A percentile compares a stretch with the other conserved stretches of the same genome.
These are phyloP conservation scores for Parasteatoda tepidariorum DNA, from an alignment of 1,140 invertebrate species.

Conservation along the genomic window DNA sequence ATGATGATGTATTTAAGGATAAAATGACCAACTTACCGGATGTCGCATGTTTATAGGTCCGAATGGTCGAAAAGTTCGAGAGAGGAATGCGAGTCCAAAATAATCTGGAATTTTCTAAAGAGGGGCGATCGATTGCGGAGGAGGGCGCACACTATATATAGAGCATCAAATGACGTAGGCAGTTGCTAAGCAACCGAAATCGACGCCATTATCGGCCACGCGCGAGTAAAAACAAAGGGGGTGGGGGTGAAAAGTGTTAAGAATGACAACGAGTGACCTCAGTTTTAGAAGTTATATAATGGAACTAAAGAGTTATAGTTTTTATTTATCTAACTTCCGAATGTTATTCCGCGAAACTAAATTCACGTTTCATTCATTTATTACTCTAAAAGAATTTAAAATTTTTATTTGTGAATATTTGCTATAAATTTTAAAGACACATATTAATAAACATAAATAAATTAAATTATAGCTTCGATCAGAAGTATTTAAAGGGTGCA, in stretches of 20 bases:
- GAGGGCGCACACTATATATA: constrained; percentile 40
- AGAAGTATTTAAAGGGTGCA: too few species aligned
- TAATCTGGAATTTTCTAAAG: constrained; percentile 52
- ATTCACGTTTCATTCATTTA: background rate
- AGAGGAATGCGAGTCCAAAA: constrained; percentile 32
- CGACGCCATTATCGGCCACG: constrained; percentile 25
- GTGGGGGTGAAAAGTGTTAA: too few species aligned
- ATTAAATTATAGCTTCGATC: too few species aligned
- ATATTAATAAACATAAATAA: too few species aligned
- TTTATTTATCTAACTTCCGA: background rate
- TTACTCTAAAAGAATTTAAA: too few species aligned
- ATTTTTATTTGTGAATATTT: too few species aligned
- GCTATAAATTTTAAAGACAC: too few species aligned
- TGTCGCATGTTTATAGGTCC: constrained; percentile 29
- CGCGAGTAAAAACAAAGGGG: background rate
- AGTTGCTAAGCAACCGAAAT: constrained; percentile 26
- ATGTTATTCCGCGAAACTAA: background rate
- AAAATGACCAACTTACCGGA: constrained; percentile 22
- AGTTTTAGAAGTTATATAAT: background rate
- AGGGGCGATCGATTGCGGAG: constrained; percentile 51
- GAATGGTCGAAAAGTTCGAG: constrained; percentile 4
- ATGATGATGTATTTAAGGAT: too few species aligned
- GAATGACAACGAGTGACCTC: too few species aligned
- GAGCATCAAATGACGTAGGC: constrained; percentile 44
- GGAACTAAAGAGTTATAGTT: background rate